These are phyloP conservation scores for Hippopotamus amphibius DNA, from an alignment of 2,113 vertebrate species.

Conservation along the genomic window DNA sequence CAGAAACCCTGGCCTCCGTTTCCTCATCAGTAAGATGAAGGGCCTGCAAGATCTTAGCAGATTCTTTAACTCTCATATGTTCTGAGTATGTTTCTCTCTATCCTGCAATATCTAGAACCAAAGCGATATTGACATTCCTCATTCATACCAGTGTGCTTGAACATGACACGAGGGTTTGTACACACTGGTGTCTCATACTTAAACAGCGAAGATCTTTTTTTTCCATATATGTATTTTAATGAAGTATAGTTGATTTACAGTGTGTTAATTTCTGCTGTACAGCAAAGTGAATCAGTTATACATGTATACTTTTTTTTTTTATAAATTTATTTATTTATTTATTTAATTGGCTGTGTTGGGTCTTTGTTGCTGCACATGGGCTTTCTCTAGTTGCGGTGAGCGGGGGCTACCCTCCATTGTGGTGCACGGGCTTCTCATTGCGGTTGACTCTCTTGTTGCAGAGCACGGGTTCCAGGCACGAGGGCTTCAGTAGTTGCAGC, in stretches of 20 bases:
- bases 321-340: no score
- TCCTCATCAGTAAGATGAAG: not conserved
- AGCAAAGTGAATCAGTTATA: no score
- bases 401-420: no score
- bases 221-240: not conserved
- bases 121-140: not conserved
- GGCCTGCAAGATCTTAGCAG: not conserved
- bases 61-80: not conserved
- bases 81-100: not conserved
- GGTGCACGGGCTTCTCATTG: no score
- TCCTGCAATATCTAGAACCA: not conserved
- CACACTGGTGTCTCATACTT: not conserved
- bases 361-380: no score
- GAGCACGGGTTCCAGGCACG: no score
- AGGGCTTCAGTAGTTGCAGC: no score
- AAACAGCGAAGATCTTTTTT: not conserved
- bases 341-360: no score
- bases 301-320: not conserved
- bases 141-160: not conserved
- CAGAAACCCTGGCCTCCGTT: rapidly evolving
- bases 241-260: not conserved
- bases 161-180: not conserved
- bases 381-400: no score
- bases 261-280: not conserved
- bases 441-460: no score